phyloP scores from a whole-genome alignment of 2,888 invertebrate genomes.

The Stictocephala bisonia region DNA sequence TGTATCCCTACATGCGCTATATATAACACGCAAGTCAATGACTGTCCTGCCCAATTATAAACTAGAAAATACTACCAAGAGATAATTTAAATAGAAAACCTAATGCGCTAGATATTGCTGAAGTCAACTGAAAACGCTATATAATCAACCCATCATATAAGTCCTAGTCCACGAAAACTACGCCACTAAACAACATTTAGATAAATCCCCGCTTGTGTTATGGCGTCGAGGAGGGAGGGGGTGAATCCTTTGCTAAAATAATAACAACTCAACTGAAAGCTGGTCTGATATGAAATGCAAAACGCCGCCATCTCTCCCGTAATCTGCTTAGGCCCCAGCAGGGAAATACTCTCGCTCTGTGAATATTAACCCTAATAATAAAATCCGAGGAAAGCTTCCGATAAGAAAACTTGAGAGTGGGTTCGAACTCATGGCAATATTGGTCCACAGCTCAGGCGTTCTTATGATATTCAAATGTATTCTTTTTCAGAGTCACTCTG shows the following conservation, averaged over 20 bases:
- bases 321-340: slow-evolving; percentile 24
- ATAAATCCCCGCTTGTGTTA: no score
- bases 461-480: not conserved
- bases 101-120: no score
- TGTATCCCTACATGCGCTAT: no score
- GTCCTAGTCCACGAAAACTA: no score
- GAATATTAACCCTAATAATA: slow-evolving; percentile 21
- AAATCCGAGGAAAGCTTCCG: not conserved
- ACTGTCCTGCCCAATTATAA: no score
- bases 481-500: slow-evolving; percentile 2
- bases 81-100: no score
- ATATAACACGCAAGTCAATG: no score
- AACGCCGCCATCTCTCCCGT: slow-evolving; percentile 11
- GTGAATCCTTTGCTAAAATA: slow-evolving; percentile 17
- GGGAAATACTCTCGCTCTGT: not conserved
- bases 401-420: slow-evolving; percentile 3
- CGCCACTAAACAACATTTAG: no score
- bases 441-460: not conserved
- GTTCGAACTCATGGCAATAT: not conserved
- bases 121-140: no score
- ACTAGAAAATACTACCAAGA: no score
- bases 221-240: no score
- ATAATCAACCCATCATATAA: no score
- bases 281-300: slow-evolving; percentile 35
- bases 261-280: slow-evolving; percentile 12